Evolutionary conservation across 1,140 invertebrate genomes (phyloP), one percentile per base, ranked within the genome.

Genomic region (Drosophila murphyi): DNA sequence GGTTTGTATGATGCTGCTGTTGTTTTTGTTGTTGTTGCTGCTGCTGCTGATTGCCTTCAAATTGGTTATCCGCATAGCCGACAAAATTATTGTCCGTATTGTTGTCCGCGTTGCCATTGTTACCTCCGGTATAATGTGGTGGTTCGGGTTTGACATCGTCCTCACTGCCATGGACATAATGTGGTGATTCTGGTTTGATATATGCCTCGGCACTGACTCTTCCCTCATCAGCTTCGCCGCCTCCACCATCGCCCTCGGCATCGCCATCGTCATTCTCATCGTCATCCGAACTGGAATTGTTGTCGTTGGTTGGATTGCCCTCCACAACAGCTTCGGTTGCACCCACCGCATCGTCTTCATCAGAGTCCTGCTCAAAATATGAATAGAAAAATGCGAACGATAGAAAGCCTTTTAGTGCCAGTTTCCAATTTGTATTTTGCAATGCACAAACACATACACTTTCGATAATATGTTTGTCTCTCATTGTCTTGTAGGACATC

Each of bases 341-440:
- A 4, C 7, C 34, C 20, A 51, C 5, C 20, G 20, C 20, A 20
- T 20, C 20, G 32, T 37, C n/a, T 7, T 54, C 54, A 7, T 72
- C 54, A 4, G 70, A 52, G 10, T 72, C 28, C 57, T 62, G 7
- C 10, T 32, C 3, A 4, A 8, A 5, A 48, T 39, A 6, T 12
- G 7, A 39, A 5, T 0, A 10, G 1, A 52, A 31, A 3, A 31
- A 20, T 20, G 1, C 5, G 6, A 7, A 4, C 45, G 32, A 41
- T 0, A 12, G 32, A 43, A 47, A 10, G 5, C 29, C 50, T 1
- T 10, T 29, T 2, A 31, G 55, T 2, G 35, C 5, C 12, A 61
- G 8, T 29, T 54, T 2, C 10, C 10, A n/a, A n/a, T 50, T 68
- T 52, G n/a, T 48, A 52, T 60, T 43, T 57, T n/a, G 39, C 10